A percentile compares a stretch with the other conserved stretches of the same genome.
Evolutionary conservation across 2,113 vertebrate genomes (phyloP).

Genomic region (Haemorhous mexicanus): DNA sequence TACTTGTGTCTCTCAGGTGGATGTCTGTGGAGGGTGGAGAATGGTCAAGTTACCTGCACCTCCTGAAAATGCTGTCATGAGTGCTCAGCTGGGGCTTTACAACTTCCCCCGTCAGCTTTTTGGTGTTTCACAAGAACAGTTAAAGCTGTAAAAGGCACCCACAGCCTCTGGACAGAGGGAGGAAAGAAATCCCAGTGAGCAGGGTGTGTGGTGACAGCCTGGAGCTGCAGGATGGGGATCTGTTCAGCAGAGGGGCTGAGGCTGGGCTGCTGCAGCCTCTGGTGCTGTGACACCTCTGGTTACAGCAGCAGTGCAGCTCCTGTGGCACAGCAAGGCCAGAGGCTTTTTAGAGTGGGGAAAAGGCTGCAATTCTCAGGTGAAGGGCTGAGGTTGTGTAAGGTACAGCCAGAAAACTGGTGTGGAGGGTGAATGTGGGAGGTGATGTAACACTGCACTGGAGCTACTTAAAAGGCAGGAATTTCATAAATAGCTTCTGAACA

Average conservation of each 20-base stretch:
- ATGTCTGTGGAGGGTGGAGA: rapidly evolving
- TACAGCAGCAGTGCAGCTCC: not conserved
- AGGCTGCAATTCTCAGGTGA: not conserved
- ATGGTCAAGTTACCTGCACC: not conserved
- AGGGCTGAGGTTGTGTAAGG: not conserved
- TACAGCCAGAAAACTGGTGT: not conserved
- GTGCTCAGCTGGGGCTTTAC: rapidly evolving
- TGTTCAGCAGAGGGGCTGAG: rapidly evolving
- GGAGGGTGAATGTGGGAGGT: not conserved
- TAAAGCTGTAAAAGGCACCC: rapidly evolving
- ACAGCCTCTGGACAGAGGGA: rapidly evolving
- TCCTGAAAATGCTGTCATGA: rapidly evolving
- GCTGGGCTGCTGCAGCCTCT: not conserved
- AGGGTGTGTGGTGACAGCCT: rapidly evolving
- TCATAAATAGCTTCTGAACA: not conserved
- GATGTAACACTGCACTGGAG: rapidly evolving
- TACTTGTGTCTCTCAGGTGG: rapidly evolving
- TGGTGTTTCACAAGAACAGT: rapidly evolving
- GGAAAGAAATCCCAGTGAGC: rapidly evolving
- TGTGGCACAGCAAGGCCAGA: rapidly evolving
- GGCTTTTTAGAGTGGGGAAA: rapidly evolving
- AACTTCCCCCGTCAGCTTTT: rapidly evolving
- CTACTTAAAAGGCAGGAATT: rapidly evolving
- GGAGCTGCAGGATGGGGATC: rapidly evolving
- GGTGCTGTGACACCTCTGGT: rapidly evolving